These are phyloP conservation scores for Idris sp. DNA, from an alignment of 1,140 invertebrate genomes.

Conservation along the genomic window DNA sequence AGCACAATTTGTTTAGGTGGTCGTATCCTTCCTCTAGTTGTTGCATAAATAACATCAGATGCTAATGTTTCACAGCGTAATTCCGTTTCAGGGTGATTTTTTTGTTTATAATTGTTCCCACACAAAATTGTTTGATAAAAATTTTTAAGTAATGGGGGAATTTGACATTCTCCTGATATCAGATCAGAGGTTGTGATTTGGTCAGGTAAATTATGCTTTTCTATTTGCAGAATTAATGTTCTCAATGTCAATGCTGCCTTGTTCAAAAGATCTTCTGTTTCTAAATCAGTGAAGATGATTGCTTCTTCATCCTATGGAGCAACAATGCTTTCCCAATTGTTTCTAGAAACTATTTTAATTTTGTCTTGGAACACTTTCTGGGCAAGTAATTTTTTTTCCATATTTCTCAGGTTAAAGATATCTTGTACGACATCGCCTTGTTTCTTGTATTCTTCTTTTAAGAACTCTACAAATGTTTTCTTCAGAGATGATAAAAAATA, in stretches of 20 bases:
- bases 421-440: background rate
- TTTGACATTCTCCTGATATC: constrained; percentile 44
- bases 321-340: background rate
- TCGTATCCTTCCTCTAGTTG: constrained; percentile 58
- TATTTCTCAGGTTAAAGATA: background rate
- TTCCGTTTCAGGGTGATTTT: constrained; percentile 29
- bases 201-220: constrained; percentile 30
- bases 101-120: constrained; percentile 23
- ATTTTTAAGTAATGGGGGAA: constrained; percentile 35
- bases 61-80: constrained; percentile 17
- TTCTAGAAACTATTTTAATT: constrained; percentile 1
- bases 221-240: constrained; percentile 40
- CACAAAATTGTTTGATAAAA: constrained; percentile 43
- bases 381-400: constrained; percentile 5
- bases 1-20: constrained; percentile 64
- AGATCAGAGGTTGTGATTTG: constrained; percentile 41
- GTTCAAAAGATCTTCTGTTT: constrained; percentile 47
- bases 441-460: constrained; percentile 11
- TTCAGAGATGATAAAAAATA: constrained; percentile 5
- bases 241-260: constrained; percentile 56
- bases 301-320: background rate
- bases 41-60: constrained; percentile 56
- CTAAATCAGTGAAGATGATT: constrained; percentile 11
- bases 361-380: constrained; percentile 4
- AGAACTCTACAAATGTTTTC: background rate